These are phyloP conservation scores for Pemphredon lugubris DNA, from an alignment of 2,888 invertebrate species.

Conservation along the genomic window DNA sequence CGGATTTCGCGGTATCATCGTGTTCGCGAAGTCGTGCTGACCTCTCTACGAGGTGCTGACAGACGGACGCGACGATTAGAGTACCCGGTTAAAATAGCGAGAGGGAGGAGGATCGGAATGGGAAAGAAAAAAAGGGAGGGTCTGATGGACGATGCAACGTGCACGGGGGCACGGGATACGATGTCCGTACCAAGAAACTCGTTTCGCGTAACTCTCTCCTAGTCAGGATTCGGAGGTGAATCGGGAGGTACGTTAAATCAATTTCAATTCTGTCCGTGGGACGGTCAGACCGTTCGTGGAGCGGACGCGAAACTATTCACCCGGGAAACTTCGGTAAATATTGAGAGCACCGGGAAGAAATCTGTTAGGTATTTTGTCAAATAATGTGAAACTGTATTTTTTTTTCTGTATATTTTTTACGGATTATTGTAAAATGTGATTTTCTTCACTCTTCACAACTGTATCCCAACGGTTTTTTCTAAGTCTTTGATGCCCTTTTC, in stretches of 20 bases:
- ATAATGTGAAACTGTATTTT: no score
- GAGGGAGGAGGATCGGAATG: conserved; percentile 2
- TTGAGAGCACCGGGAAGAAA: no score
- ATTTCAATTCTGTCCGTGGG: no score
- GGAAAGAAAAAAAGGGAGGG: conserved; percentile 11
- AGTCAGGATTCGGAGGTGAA: conserved; percentile 3
- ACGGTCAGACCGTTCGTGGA: no score
- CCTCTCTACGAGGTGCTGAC: conserved; percentile 57
- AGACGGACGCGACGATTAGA: conserved; percentile 70
- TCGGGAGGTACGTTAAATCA: not conserved
- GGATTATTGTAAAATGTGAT: no score
- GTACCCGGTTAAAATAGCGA: conserved; percentile 35
- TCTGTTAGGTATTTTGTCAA: not conserved
- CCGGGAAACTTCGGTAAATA: conserved; percentile 1
- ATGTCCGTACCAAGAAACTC: conserved; percentile 25
- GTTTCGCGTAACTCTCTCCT: not conserved
- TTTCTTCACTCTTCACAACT: no score
- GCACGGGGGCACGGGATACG: conserved; percentile 19
- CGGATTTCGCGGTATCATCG: conserved; percentile 57
- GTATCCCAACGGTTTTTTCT: no score
- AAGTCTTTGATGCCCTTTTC: no score
- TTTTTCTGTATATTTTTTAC: no score
- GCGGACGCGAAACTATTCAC: no score
- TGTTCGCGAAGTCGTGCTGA: conserved; percentile 47
- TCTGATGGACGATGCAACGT: not conserved